phyloP scores from a whole-genome alignment of 2,113 vertebrate species.

The Mystacornis crossleyi region DNA sequence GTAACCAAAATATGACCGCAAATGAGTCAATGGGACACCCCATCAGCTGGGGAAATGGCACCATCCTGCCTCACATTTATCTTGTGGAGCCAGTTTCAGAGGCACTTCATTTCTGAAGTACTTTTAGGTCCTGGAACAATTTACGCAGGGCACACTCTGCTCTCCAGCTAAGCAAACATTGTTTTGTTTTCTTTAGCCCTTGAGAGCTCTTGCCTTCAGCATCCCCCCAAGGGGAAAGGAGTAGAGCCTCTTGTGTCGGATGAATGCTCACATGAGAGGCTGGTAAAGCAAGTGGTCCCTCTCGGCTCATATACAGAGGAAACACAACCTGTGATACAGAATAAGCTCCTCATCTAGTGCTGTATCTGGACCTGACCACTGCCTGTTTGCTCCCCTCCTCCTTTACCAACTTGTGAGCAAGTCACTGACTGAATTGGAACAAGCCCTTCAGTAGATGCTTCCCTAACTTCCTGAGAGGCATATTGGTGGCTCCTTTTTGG shows the following conservation, averaged over 20 bases:
- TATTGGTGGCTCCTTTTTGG: background rate
- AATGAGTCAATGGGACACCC: background rate
- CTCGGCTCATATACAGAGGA: background rate
- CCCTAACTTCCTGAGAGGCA: background rate
- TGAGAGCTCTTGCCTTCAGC: constrained; percentile 49
- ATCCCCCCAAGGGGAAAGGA: constrained; percentile 6
- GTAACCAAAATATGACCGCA: background rate
- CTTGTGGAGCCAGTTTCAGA: background rate
- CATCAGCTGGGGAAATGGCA: background rate
- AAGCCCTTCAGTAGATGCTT: background rate
- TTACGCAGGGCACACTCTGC: constrained; percentile 42
- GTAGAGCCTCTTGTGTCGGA: constrained; percentile 52
- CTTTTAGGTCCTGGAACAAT: constrained; percentile 25
- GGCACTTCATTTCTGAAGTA: constrained; percentile 55
- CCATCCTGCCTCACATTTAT: background rate
- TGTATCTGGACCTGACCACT: background rate
- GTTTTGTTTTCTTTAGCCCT: constrained; percentile 65
- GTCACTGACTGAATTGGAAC: background rate
- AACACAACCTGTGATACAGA: background rate
- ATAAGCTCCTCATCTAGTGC: background rate
- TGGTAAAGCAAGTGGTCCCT: constrained; percentile 33
- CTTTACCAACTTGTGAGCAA: background rate
- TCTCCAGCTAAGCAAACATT: constrained; percentile 62
- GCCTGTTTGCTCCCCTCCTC: background rate
- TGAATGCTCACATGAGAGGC: constrained; percentile 43